Percentiles rank a stretch among this genome's conserved stretches.
Conservation (phyloP, 2,888 invertebrate genomes). For the Megaustenia siamemsis region DNA sequence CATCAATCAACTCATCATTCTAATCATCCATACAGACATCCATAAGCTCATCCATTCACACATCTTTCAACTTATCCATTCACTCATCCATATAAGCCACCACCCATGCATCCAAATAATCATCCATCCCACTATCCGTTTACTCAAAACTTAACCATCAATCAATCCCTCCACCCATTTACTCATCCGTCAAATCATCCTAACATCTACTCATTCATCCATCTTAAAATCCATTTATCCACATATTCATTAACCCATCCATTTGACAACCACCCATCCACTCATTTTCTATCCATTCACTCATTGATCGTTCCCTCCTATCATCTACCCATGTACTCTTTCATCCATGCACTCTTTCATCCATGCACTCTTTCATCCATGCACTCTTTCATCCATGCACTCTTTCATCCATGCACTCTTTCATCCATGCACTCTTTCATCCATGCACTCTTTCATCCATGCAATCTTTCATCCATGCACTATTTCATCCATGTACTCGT, state of each 20-base stretch:
- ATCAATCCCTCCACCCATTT: too few relatives aligned
- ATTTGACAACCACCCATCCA: neutral
- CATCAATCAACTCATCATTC: too few relatives aligned
- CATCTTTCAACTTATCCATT: too few relatives aligned
- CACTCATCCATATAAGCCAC: neutral
- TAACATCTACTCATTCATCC: too few relatives aligned
- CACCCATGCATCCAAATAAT: neutral
- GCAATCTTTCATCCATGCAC: neutral
- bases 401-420: neutral
- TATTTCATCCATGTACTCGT: neutral
- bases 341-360: neutral
- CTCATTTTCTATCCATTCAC: neutral
- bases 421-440: neutral
- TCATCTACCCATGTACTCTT: neutral
- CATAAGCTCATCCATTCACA: neutral
- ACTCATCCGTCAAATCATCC: neutral
- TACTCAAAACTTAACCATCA: too few relatives aligned
- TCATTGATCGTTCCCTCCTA: neutral
- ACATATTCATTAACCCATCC: neutral
- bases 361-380: neutral
- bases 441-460: too few relatives aligned
- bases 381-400: neutral
- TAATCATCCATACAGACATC: neutral
- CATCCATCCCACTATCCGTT: neutral
- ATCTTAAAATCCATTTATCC: neutral